Percentiles rank a stretch among this genome's conserved stretches.
Evolutionary conservation across 2,888 invertebrate genomes (phyloP).

Genomic region (Stegana nigrithorax): DNA sequence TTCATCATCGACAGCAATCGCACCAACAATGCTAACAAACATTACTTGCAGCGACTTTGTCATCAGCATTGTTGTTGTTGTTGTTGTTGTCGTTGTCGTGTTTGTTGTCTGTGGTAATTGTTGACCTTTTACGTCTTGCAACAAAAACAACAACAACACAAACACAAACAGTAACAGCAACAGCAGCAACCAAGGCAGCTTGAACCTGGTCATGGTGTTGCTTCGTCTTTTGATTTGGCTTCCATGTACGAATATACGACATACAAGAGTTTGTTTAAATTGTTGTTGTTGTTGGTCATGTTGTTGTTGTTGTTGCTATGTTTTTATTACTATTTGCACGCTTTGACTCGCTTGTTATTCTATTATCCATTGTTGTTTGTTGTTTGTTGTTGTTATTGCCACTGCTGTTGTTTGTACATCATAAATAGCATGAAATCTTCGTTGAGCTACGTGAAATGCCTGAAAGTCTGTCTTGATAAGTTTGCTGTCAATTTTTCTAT

Average conservation of each 20-base stretch:
- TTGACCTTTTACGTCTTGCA: slow-evolving; percentile 55
- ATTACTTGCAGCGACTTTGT: neutral
- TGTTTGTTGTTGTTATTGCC: slow-evolving; percentile 34
- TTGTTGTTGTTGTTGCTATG: slow-evolving; percentile 36
- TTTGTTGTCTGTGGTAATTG: slow-evolving; percentile 44
- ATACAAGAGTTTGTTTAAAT: neutral
- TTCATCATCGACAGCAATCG: neutral
- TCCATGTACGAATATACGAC: neutral
- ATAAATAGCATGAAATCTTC: slow-evolving; percentile 58
- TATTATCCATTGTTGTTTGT: slow-evolving; percentile 16
- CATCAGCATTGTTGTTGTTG: neutral
- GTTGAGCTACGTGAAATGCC: slow-evolving; percentile 54
- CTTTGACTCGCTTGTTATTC: slow-evolving; percentile 31
- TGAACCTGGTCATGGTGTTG: neutral
- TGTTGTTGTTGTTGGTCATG: neutral
- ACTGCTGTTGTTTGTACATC: slow-evolving; percentile 56
- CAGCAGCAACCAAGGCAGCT: neutral
- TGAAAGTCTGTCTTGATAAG: slow-evolving; percentile 43
- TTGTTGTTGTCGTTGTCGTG: neutral
- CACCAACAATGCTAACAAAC: neutral
- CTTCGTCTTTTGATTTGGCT: neutral
- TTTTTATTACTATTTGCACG: slow-evolving; percentile 60
- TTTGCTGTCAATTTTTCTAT: neutral
- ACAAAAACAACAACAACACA: slow-evolving; percentile 14
- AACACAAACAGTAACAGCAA: neutral